These are phyloP conservation scores for Acrocera orbiculus DNA, from an alignment of 2,888 invertebrate genomes.

Conservation along the genomic window DNA sequence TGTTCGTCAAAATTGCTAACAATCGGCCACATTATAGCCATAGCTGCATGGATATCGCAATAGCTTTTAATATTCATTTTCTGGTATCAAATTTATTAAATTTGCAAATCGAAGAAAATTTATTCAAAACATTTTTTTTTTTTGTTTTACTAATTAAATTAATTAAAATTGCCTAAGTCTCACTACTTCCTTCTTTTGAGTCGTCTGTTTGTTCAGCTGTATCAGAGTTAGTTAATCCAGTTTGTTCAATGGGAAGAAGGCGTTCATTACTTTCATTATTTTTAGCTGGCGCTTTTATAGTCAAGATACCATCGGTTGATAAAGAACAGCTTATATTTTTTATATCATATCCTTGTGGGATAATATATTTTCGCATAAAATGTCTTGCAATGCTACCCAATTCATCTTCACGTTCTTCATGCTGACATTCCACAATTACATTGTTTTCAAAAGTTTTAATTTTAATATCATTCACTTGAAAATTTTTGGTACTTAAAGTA, in stretches of 20 bases:
- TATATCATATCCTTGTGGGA: conserved; percentile 50
- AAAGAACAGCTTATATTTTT: conserved; percentile 54
- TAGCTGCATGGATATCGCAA: no score
- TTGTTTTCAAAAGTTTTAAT: conserved; percentile 48
- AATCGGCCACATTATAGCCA: no score
- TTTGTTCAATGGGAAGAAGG: conserved; percentile 46
- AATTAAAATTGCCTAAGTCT: no score
- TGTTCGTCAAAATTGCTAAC: no score
- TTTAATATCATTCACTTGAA: conserved; percentile 48
- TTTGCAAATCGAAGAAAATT: no score
- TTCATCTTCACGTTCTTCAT: conserved; percentile 51
- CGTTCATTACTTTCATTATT: conserved; percentile 33
- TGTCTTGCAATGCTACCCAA: conserved; percentile 63
- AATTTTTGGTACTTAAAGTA: conserved; percentile 49
- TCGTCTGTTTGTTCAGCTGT: no score
- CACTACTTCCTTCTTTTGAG: no score
- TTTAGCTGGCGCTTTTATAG: conserved; percentile 54
- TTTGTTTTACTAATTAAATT: no score
- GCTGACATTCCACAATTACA: conserved; percentile 49
- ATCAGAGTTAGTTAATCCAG: conserved; percentile 37
- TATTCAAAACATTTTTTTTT: no score
- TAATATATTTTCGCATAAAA: conserved; percentile 50
- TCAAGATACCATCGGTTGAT: conserved; percentile 65
- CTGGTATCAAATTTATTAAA: no score
- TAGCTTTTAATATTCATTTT: no score